Evolutionary conservation across 2,113 vertebrate genomes (phyloP), one percentile per base, ranked within the genome.

Genomic region (Menidia beryllina): DNA sequence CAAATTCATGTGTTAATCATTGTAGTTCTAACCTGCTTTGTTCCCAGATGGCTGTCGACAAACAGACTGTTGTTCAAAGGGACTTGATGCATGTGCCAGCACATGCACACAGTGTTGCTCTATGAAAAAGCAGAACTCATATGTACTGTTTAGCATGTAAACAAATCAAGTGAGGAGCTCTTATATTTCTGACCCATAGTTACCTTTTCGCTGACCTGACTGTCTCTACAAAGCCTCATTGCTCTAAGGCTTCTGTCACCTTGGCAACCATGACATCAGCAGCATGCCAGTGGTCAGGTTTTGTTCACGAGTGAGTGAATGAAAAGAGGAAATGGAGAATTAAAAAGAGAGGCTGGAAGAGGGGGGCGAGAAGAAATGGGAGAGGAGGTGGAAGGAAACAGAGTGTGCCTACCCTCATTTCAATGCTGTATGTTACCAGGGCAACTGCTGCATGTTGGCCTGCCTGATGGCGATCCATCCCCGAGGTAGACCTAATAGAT

Each of bases 251-350:
- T 81, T 64, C 55, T 83, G 79, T 90, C 83, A 66, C 94, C 82
- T 90, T 94, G 91, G 94, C 90, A 92, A 94, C 93, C 72, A 13
- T 94, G 94, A 94, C 93, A 91, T 94, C 92, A 91, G 65, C 79
- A 84, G 63, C 78, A 41, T 87, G 89, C 90, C 85, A 69, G 84
- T 90, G 86, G 80, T 83, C 89, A 83, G 84, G 85, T 89, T 91
- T 82, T 81, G 75, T 79, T 88, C 79, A 55, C 43, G 68, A 71
- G 75, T 79, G 79, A 81, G 75, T 72, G 74, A 88, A 80, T 79
- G 55, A 86, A 83, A 73, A 70, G 81, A 92, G 84, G 73, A 83
- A 86, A 85, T 76, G 77, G 62, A 76, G 75, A 75, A 78, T 34
- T 75, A 79, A 72, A 86, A 79, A 82, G 59, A 62, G 64, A 75